Percentiles rank a stretch among this genome's conserved stretches.
Conservation (phyloP, 2,888 invertebrate genomes). For the Dryococelus australis region DNA sequence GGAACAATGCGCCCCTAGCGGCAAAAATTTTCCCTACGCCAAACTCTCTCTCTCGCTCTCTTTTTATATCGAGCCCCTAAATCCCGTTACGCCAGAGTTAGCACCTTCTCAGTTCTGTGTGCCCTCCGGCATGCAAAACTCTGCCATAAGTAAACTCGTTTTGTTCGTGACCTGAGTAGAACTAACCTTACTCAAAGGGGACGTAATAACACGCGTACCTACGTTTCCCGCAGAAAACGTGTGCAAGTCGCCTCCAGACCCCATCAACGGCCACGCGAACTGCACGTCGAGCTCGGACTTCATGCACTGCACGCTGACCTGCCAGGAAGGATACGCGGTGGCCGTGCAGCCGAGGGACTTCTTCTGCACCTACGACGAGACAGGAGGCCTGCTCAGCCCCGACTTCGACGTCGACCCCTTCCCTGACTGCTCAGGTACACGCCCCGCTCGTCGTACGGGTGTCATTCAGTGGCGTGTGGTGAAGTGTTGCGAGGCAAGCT, state of each 20-base stretch:
- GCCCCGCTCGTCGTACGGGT: not conserved
- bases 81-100: too few relatives aligned
- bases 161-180: too few relatives aligned
- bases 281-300: slow-evolving; percentile 59
- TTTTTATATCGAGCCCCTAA: too few relatives aligned
- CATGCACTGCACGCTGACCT: slow-evolving; percentile 65
- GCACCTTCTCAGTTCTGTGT: too few relatives aligned
- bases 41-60: too few relatives aligned
- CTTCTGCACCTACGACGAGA: slow-evolving; percentile 56
- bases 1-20: too few relatives aligned
- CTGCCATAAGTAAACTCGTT: too few relatives aligned
- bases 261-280: slow-evolving; percentile 60
- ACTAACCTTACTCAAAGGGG: too few relatives aligned
- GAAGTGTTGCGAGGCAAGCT: too few relatives aligned
- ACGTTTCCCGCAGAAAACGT: slow-evolving; percentile 49
- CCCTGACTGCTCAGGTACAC: slow-evolving; percentile 67
- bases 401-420: slow-evolving; percentile 53
- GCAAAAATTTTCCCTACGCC: too few relatives aligned
- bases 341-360: slow-evolving; percentile 59
- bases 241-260: slow-evolving; percentile 60
- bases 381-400: slow-evolving; percentile 35
- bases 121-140: too few relatives aligned
- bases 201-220: not conserved
- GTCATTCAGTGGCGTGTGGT: too few relatives aligned
- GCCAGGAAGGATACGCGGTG: slow-evolving; percentile 69